Base-by-base conservation (phyloP, 2,888 invertebrate genomes). In the Nomada ruficornis region DNA sequence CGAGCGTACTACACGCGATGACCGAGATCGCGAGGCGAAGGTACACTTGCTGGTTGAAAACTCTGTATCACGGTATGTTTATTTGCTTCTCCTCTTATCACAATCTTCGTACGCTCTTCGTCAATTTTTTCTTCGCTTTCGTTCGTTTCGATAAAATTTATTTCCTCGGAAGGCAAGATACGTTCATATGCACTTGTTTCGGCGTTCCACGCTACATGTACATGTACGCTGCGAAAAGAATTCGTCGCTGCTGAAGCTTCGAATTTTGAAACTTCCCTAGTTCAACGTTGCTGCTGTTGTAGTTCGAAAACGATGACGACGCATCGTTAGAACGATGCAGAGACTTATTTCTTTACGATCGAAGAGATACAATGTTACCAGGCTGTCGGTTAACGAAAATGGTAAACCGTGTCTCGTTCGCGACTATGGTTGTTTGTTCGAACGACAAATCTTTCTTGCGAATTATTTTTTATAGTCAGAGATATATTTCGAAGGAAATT, bases 71-170 rank as follows among this genome's bases (percentile, higher is more conserved):
- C 52, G 1, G 4, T 23, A 54, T 54, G 47, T 26, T 78, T 60
- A 52, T 36, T 76, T 47, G 29, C 60, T 20, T 15, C 42, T 13
- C 20, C 47, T 11, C 57, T 80, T 71, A 70, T 47, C 59, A 5
- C 29, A 47, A 52, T 29, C 26, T 26, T 15, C 29, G 9, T n/a
- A 4, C 44, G n/a, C n/a, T 55, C 47, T 47, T 20, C 15, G 11
- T 15, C 18, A 47, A 52, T 52, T n/a, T 50, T 65, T 29, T 65
- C 26, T n/a, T 60, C 42, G 1, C 13, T 20, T 13, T 50, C 42
- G 15, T 59, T 64, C 36, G 57, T n/a, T 59, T 29, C 77, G 73
- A 65, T 78, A 77, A 77, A 7, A 47, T 68, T 77, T 26, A 29
- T 65, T 67, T 47, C 63, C 68, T 36, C 11, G 13, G 5, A 7